Evolutionary conservation across 2,888 invertebrate species (phyloP).

Genomic region (Alloscopus bannaensis): DNA sequence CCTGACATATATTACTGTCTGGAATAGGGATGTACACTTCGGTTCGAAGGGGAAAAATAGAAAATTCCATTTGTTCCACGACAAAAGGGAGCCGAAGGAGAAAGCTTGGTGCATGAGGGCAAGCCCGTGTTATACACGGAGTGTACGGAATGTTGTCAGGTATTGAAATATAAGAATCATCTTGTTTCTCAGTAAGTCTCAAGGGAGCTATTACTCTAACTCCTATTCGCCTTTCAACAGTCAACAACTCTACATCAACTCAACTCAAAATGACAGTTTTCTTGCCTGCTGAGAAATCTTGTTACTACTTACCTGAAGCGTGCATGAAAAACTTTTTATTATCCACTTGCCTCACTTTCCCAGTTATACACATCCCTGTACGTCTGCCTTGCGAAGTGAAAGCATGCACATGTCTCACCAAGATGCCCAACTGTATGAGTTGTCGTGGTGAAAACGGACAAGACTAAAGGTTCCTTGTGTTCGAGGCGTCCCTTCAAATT

Average conservation of each 20-base stretch:
- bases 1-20: too few species aligned
- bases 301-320: conserved; percentile 59
- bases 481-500: too few species aligned
- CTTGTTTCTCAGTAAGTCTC: conserved; percentile 52
- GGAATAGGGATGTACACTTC: too few species aligned
- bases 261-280: conserved; percentile 63
- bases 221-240: conserved; percentile 59
- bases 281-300: conserved; percentile 48
- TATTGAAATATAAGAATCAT: conserved; percentile 57
- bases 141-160: conserved; percentile 3
- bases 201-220: conserved; percentile 59
- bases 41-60: too few species aligned
- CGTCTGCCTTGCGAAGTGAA: too few species aligned
- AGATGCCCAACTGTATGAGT: too few species aligned
- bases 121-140: background rate
- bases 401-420: too few species aligned
- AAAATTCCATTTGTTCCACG: background rate
- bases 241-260: conserved; percentile 62
- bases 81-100: background rate
- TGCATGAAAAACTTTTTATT: conserved; percentile 45
- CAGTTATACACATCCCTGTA: too few species aligned
- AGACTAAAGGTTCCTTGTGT: too few species aligned
- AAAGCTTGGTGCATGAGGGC: conserved; percentile 4
- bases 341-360: conserved; percentile 27
- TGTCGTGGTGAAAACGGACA: too few species aligned